A percentile compares a stretch with the other conserved stretches of the same genome.
phyloP scores from a whole-genome alignment of 2,888 invertebrate genomes.

The Vannuccia rotundouncinata region DNA sequence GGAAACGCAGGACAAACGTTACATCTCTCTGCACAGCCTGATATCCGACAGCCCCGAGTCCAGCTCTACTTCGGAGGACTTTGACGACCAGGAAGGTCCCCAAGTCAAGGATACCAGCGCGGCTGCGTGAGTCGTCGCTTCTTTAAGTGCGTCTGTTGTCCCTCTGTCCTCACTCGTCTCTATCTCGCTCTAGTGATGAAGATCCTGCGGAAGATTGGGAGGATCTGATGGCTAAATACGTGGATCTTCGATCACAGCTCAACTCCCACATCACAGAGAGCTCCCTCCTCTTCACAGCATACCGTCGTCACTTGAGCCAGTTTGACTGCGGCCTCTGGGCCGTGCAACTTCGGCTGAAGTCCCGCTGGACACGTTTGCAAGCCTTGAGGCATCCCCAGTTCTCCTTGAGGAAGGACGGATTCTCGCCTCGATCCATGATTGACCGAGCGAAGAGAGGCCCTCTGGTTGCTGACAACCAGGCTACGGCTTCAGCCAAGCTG shows the following conservation, averaged over 20 bases:
- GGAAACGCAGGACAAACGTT: neutral
- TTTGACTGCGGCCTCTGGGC: slow-evolving; percentile 30
- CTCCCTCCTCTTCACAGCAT: slow-evolving; percentile 29
- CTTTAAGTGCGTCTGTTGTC: too few relatives aligned
- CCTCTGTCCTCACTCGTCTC: too few relatives aligned
- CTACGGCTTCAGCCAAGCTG: neutral
- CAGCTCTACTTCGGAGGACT: neutral
- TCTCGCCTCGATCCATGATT: slow-evolving; percentile 21
- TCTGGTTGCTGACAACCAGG: neutral
- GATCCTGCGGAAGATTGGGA: neutral
- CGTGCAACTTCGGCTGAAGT: neutral
- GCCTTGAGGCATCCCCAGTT: slow-evolving; percentile 15
- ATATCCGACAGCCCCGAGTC: neutral
- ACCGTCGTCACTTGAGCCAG: slow-evolving; percentile 25
- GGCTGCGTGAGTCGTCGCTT: neutral
- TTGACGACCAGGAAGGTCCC: neutral
- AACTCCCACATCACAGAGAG: slow-evolving; percentile 32
- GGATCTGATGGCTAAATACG: neutral
- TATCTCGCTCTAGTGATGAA: too few relatives aligned
- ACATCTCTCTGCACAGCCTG: neutral
- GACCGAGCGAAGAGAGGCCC: neutral
- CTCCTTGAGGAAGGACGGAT: slow-evolving; percentile 5
- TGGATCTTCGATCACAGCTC: slow-evolving; percentile 30
- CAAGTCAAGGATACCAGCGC: neutral
- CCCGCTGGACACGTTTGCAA: slow-evolving; percentile 8